These are phyloP conservation scores for Enteromius mattozi DNA, from an alignment of 2,797 vertebrate genomes.

Conservation along the genomic window DNA sequence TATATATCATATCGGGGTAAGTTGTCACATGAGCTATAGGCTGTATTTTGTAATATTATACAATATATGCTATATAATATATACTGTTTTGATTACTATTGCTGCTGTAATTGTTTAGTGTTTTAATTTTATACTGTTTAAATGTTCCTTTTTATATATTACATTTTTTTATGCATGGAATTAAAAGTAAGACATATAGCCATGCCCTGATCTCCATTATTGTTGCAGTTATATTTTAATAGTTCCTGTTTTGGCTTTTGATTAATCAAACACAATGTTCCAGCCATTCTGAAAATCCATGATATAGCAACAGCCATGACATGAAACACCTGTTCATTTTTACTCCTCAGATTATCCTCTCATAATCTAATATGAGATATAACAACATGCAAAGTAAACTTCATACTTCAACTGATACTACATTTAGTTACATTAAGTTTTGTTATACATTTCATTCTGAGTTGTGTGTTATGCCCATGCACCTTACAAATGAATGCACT, in stretches of 20 bases:
- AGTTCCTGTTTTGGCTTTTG: neutral
- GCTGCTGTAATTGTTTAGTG: neutral
- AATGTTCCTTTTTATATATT: neutral
- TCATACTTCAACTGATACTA: neutral
- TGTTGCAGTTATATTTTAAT: neutral
- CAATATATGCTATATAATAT: too few relatives aligned
- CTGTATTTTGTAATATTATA: neutral
- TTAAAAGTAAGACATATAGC: neutral
- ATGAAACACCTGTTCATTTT: neutral
- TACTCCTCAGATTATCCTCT: neutral
- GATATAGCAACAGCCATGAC: neutral
- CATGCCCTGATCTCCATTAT: neutral
- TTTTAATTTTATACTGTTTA: neutral
- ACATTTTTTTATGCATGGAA: neutral
- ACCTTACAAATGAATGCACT: neutral
- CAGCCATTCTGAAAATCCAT: neutral
- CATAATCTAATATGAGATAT: neutral
- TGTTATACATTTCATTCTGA: neutral
- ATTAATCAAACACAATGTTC: neutral
- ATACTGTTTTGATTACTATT: neutral
- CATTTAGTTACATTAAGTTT: neutral
- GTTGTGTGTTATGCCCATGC: neutral
- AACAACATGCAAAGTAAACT: neutral
- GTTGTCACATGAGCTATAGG: neutral
- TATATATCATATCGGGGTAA: neutral